A percentile compares a stretch with the other conserved stretches of the same genome.
Conservation (phyloP, 2,113 vertebrate genomes). For the Psilopogon haemacephalus region DNA sequence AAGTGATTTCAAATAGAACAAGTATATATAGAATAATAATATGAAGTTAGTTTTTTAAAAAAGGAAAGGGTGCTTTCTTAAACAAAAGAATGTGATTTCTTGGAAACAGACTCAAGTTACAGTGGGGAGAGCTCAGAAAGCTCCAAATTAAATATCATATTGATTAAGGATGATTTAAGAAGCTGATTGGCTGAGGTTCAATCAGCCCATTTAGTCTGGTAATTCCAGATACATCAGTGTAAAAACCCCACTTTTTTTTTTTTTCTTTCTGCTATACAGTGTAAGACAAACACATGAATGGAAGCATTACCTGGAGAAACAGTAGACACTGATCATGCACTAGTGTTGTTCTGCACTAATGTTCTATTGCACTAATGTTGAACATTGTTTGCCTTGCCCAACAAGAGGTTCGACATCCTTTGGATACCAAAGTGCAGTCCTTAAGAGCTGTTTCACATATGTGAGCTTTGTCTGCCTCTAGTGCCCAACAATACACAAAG, state of each 20-base stretch:
- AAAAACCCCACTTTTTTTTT: neutral
- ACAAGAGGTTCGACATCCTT: neutral
- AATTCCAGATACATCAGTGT: constrained; percentile 14
- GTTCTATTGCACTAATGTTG: neutral
- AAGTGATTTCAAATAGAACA: constrained; percentile 1
- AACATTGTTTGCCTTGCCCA: neutral
- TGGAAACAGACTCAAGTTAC: constrained; percentile 3
- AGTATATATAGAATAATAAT: neutral
- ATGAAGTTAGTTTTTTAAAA: neutral
- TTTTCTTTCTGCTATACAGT: neutral
- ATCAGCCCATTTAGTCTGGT: constrained; percentile 9
- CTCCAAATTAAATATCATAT: constrained; percentile 25
- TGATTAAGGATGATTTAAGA: constrained; percentile 39
- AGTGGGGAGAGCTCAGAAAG: constrained; percentile 35
- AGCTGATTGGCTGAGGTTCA: constrained; percentile 39
- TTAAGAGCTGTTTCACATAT: constrained; percentile 71
- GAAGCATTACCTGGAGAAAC: neutral
- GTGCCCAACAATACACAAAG: constrained; percentile 85
- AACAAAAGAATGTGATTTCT: constrained; percentile 17
- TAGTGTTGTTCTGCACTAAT: neutral
- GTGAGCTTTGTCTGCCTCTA: constrained; percentile 84
- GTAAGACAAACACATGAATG: neutral
- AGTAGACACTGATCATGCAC: neutral
- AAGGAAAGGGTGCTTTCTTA: neutral
- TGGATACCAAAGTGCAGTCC: neutral